Evolutionary conservation across 35 echinoderm and acorn worm genomes (phyloP).

Genomic region (Heliocidaris tuberculata): DNA sequence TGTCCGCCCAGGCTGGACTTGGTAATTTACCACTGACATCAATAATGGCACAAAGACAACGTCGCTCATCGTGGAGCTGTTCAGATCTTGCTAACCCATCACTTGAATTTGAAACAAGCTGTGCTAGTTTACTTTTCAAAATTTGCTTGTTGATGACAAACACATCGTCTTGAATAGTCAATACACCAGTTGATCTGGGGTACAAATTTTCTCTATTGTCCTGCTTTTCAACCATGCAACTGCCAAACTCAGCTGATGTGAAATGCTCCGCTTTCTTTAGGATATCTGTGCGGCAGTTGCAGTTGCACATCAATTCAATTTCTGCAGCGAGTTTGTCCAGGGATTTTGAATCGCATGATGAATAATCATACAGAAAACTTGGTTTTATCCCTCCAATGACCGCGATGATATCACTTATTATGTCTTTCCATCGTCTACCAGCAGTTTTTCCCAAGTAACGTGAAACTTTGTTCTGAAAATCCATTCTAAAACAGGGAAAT

Average conservation of each 20-base stretch:
- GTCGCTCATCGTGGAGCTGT: not conserved
- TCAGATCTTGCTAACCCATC: not conserved
- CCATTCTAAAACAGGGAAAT: not conserved
- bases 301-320: not conserved
- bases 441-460: conserved; percentile 45
- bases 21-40: not conserved
- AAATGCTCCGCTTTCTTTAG: not conserved
- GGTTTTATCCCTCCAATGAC: conserved; percentile 54
- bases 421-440: conserved; percentile 37
- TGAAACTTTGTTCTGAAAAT: conserved; percentile 23
- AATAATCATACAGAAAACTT: conserved; percentile 64
- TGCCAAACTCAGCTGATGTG: not conserved
- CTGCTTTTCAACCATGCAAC: not conserved
- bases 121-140: not conserved
- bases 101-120: not conserved
- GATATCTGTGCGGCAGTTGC: not conserved
- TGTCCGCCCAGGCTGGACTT: not conserved
- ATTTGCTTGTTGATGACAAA: not conserved
- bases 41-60: not conserved
- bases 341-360: not conserved
- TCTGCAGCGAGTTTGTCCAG: not conserved
- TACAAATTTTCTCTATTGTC: no score
- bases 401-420: conserved; percentile 42
- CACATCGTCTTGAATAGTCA: not conserved
- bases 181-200: not conserved